Evolutionary conservation across 30 jellyfish, hydroid and myxozoan species (phyloP), one percentile per base, ranked within the genome.

Genomic region (Morbakka virulenta): DNA sequence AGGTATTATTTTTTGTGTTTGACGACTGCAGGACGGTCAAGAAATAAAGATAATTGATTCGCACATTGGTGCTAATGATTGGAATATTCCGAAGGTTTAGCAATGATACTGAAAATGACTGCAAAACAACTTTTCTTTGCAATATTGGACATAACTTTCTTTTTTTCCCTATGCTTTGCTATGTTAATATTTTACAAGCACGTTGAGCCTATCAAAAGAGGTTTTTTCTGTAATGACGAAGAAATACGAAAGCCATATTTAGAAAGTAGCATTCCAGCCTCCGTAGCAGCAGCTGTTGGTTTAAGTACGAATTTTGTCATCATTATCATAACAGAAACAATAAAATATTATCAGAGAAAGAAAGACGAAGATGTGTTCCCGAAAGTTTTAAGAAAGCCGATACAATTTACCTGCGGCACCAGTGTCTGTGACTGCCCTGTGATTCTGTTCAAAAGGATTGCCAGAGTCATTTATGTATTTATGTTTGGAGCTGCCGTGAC

Each of bases 141-240:
- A 41, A 6, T 17, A 41, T 17, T 41, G 57, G 57, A 41, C 17
- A 9, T 41, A 6, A 17, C 57, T 41, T 9, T 41, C 57, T 41
- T 41, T 17, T 9, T 41, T 41, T 6, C 17, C 17, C 17, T 41
- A 41, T 41, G 13, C 9, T 41, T 17, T 6, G 17, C 57, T 6
- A 41, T 41, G 13, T 41, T 6, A 6, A 41, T 41, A 41, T 41
- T 41, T 41, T 41, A 41, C 57, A 41, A 41, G 57, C 57, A 41
- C 57, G 9, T 41, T 6, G 17, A 81, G 72, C 97, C 97, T 4
- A 51, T 34, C 82, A 36, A 69, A 52, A 75, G 89, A 31, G 97
- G 97, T 2, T 89, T 82, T 82, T 89, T 70, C 53, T 89, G 97
- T 84, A 70, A 76, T 27, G 97, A 89, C 52, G 96, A 89, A 74